Evolutionary conservation across 2,797 vertebrate species (phyloP).

Genomic region (Sciurus vulgaris): DNA sequence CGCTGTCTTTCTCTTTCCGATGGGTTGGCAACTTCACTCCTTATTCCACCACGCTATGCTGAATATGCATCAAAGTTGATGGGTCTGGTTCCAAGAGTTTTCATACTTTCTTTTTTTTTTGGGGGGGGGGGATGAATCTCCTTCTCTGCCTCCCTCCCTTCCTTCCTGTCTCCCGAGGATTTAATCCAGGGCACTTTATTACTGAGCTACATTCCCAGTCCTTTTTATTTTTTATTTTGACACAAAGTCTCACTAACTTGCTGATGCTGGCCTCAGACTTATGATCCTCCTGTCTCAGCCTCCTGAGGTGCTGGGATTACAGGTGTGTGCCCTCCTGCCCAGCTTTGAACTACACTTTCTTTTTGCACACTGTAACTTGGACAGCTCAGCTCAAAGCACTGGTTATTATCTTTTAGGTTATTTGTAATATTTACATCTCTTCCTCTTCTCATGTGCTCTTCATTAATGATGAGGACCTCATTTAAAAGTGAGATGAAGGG

Average conservation of each 20-base stretch:
- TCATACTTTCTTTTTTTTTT: not conserved
- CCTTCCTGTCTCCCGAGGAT: too few species aligned
- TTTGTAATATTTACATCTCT: not conserved
- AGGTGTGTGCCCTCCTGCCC: not conserved
- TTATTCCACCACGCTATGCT: not conserved
- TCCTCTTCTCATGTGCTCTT: not conserved
- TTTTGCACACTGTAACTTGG: not conserved
- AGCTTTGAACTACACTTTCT: not conserved
- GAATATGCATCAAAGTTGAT: not conserved
- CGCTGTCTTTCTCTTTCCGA: not conserved
- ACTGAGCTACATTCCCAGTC: not conserved
- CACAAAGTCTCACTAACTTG: not conserved
- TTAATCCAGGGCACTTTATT: too few species aligned
- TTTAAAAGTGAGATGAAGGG: not conserved
- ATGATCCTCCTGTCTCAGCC: not conserved
- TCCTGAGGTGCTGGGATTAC: not conserved
- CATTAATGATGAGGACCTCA: not conserved
- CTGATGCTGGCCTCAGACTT: not conserved
- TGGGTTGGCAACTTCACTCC: not conserved
- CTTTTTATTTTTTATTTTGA: not conserved
- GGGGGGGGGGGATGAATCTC: too few species aligned
- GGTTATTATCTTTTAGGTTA: not conserved
- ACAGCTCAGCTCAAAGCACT: not conserved
- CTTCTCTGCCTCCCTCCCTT: too few species aligned
- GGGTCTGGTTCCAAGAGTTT: not conserved